A percentile compares a stretch with the other conserved stretches of the same genome.
phyloP scores from a whole-genome alignment of 2,113 vertebrate genomes.

The Vulpes vulpes region DNA sequence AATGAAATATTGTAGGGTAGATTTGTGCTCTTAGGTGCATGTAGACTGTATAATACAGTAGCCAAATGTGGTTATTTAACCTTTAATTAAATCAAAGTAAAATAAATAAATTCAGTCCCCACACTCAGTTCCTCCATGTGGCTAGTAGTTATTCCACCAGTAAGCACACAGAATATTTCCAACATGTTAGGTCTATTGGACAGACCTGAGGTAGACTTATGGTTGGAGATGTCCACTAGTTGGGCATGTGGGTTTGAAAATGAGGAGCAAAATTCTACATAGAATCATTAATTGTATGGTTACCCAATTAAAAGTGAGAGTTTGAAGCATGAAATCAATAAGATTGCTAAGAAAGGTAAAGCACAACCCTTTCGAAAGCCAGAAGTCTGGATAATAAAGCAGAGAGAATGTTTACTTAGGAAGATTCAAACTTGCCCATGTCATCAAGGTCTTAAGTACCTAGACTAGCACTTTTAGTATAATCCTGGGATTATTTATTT shows the following conservation, averaged over 20 bases:
- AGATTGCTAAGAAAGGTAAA: neutral
- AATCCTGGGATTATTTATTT: neutral
- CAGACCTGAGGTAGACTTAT: neutral
- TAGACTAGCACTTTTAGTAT: neutral
- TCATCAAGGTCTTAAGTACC: neutral
- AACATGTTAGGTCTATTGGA: neutral
- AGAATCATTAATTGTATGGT: neutral
- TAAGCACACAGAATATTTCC: neutral
- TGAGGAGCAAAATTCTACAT: neutral
- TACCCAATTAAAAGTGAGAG: neutral
- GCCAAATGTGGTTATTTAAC: neutral
- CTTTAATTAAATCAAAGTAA: neutral
- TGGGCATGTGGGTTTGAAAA: neutral
- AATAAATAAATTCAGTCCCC: neutral
- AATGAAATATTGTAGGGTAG: neutral
- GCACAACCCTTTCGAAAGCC: neutral
- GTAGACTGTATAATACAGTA: fast-evolving
- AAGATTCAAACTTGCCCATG: neutral
- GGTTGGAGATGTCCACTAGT: neutral
- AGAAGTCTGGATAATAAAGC: neutral
- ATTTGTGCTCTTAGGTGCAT: neutral
- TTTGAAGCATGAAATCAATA: neutral
- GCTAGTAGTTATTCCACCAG: neutral
- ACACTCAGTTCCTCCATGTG: neutral
- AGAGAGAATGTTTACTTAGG: neutral